A percentile compares a stretch with the other conserved stretches of the same genome.
Evolutionary conservation across 2,113 vertebrate genomes (phyloP).

Genomic region (Syngnathus typhle): DNA sequence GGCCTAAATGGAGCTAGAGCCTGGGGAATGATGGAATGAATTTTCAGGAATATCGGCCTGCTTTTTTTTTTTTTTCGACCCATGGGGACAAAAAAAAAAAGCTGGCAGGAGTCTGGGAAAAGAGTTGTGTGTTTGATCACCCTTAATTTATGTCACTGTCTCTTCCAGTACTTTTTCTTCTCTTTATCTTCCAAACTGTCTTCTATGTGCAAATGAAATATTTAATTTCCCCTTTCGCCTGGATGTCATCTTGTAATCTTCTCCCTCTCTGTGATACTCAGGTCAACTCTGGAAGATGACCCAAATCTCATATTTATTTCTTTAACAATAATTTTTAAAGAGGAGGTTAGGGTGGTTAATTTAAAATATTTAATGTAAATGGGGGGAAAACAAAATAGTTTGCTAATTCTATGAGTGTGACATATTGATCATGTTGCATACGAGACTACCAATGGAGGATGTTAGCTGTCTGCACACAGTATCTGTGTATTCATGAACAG

Average conservation of each 20-base stretch:
- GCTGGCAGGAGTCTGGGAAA: slow-evolving; percentile 2
- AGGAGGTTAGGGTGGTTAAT: slow-evolving; percentile 18
- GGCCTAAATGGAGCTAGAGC: background rate
- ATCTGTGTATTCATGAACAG: slow-evolving; percentile 48
- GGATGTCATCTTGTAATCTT: slow-evolving; percentile 24
- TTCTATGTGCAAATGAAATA: slow-evolving; percentile 10
- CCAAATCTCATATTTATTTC: slow-evolving; percentile 51
- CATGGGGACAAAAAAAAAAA: slow-evolving; percentile 16
- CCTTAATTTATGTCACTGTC: slow-evolving; percentile 19
- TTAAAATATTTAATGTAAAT: slow-evolving; percentile 36
- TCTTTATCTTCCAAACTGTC: background rate
- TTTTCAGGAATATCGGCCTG: slow-evolving; percentile 30
- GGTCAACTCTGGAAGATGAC: slow-evolving; percentile 34
- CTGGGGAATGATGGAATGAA: background rate
- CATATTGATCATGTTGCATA: slow-evolving; percentile 19
- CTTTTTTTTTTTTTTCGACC: background rate
- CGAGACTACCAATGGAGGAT: slow-evolving; percentile 22
- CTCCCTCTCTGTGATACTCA: slow-evolving; percentile 24
- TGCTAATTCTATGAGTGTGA: slow-evolving; percentile 16
- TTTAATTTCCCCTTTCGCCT: slow-evolving; percentile 5
- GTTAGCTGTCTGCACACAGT: slow-evolving; percentile 39
- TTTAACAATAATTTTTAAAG: slow-evolving; percentile 8
- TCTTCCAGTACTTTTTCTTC: background rate
- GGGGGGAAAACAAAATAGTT: slow-evolving; percentile 7
- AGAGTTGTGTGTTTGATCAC: slow-evolving; percentile 17